Evolutionary conservation across 2,797 vertebrate species (phyloP), one percentile per base, ranked within the genome.

Genomic region (Halcyon chelicuti): DNA sequence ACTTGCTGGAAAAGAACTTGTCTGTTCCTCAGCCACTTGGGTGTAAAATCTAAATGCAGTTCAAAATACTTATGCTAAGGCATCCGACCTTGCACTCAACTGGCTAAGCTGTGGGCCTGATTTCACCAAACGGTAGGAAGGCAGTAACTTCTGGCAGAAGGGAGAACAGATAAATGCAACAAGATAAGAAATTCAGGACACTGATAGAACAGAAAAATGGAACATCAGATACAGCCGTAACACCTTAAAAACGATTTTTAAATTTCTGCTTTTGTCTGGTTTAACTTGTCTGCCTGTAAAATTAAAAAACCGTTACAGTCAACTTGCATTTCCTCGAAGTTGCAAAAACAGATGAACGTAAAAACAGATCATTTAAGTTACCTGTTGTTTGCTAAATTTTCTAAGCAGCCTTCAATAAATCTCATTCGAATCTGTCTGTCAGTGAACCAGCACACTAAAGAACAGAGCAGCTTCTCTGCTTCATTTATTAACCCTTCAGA

Each of bases 361-460:
- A 89, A 81, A 90, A 8, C 5, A 66, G 85, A 76, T 84, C 67
- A 86, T 66, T 92, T 76, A 51, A 75, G 97, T 98, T 98, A 99
- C 99, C 99, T 98, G 98, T 99, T 99, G 97, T 99, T 99, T 78
- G 99, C 99, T 95, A 99, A 97, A 97, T 99, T 99, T 98, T 99
- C 99, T 93, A 99, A 98, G 97, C 99, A 99, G 96, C 99, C 99
- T 98, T 99, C 99, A 67, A 99, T 99, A 98, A 99, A 99, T 88
- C 99, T 99, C 99, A 99, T 99, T 91, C 99, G 98, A 97, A 99
- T 99, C 97, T 99, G 99, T 74, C 99, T 98, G 98, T 99, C 99
- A 6, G 99, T 99, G 98, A 99, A 99, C 99, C 99, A 99, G 96
- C 99, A 99, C 19, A 99, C 99, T 80, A 99, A 98, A 17, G 99